Evolutionary conservation across 2,113 vertebrate genomes (phyloP).

Genomic region (Todiramphus saurophagus): DNA sequence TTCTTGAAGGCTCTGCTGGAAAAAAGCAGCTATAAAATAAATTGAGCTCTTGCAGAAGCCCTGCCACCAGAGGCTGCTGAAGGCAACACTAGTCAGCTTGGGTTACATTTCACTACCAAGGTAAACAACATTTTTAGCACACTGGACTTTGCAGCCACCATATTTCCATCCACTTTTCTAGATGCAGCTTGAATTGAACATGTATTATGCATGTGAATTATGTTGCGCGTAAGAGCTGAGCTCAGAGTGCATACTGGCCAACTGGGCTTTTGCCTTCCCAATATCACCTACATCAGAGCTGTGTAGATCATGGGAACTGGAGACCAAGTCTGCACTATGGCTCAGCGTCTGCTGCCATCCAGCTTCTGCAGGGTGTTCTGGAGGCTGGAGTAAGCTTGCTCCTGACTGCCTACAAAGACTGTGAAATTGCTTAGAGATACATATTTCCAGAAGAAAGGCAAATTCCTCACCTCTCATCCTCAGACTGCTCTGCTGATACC

Average conservation of each 20-base stretch:
- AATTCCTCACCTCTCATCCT: neutral
- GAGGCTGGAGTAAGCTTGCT: neutral
- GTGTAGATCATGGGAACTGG: neutral
- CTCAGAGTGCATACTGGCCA: neutral
- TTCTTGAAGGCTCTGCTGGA: neutral
- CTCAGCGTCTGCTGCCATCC: neutral
- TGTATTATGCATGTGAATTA: neutral
- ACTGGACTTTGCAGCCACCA: neutral
- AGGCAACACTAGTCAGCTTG: neutral
- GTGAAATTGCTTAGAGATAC: neutral
- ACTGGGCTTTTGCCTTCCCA: neutral
- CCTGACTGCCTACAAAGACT: neutral
- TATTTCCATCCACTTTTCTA: neutral
- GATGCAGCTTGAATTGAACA: neutral
- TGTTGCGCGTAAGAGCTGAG: neutral
- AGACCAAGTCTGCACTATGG: rapidly evolving
- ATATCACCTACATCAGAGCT: neutral
- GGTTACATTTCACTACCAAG: neutral
- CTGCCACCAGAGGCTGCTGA: neutral
- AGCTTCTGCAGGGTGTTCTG: neutral
- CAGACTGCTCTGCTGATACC: neutral
- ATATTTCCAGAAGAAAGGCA: neutral
- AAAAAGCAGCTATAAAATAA: neutral
- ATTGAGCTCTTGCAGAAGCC: neutral
- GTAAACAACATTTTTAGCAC: neutral